Evolutionary conservation across 1,140 invertebrate genomes (phyloP).

Genomic region (Leucophenga varia): DNA sequence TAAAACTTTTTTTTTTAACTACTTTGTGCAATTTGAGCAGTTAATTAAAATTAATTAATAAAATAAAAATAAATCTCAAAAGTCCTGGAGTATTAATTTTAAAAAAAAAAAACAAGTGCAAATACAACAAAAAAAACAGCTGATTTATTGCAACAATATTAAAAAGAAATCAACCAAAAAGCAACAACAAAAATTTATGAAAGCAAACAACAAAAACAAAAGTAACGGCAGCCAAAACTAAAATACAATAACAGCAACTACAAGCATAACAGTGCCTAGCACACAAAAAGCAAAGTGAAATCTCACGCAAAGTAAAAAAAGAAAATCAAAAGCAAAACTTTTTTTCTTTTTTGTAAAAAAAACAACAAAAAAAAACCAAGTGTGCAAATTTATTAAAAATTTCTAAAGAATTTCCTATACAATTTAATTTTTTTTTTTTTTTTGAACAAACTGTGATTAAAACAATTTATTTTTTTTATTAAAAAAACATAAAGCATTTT

Average conservation of each 20-base stretch:
- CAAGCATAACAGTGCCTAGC: neutral
- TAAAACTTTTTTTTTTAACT: no score
- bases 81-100: conserved; percentile 48
- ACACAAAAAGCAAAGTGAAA: conserved; percentile 46
- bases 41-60: no score
- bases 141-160: conserved; percentile 3
- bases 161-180: conserved; percentile 8
- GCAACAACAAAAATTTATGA: conserved; percentile 17
- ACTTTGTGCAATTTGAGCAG: no score
- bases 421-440: no score
- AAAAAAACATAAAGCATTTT: conserved; percentile 5
- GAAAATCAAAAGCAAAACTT: no score
- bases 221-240: conserved; percentile 22
- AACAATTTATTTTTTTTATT: conserved; percentile 9
- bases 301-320: conserved; percentile 35
- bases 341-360: no score
- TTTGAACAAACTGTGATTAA: no score
- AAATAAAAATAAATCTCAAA: conserved; percentile 33
- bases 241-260: neutral
- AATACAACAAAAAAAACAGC: conserved; percentile 11
- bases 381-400: no score
- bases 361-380: no score
- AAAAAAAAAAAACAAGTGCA: neutral
- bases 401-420: no score
- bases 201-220: neutral